Conservation (phyloP, 2,888 invertebrate genomes). For the Phania funesta region DNA sequence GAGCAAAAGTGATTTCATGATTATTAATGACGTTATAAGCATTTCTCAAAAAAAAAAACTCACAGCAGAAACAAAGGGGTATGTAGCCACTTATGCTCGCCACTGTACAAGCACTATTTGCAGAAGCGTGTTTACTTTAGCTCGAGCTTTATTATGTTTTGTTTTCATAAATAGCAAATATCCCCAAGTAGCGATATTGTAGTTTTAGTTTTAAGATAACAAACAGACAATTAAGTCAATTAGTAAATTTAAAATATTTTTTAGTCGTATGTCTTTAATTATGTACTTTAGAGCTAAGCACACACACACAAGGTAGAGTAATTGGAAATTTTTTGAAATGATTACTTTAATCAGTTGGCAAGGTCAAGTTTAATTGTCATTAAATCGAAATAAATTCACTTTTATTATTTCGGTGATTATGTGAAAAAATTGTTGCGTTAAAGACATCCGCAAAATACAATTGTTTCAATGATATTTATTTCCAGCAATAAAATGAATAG, state of each 20-base stretch:
- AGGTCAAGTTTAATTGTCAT: conserved; percentile 5
- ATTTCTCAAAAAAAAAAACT: too few relatives aligned
- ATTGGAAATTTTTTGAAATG: conserved; percentile 4
- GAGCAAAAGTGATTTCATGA: too few relatives aligned
- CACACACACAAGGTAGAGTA: background rate
- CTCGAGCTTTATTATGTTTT: conserved; percentile 24
- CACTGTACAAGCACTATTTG: too few relatives aligned
- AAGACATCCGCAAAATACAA: too few relatives aligned
- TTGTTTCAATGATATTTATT: too few relatives aligned
- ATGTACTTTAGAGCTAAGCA: background rate
- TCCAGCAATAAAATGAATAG: too few relatives aligned
- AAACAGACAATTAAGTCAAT: conserved; percentile 56
- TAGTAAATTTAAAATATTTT: conserved; percentile 43
- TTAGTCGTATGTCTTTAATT: conserved; percentile 20
- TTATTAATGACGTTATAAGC: too few relatives aligned
- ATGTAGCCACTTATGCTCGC: too few relatives aligned
- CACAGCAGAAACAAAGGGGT: too few relatives aligned
- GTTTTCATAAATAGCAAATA: conserved; percentile 22
- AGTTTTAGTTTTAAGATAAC: conserved; percentile 28
- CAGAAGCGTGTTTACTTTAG: conserved; percentile 41
- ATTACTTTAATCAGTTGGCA: background rate
- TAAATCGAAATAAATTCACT: too few relatives aligned
- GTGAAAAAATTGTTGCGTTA: too few relatives aligned
- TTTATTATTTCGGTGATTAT: too few relatives aligned
- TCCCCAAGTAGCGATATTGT: conserved; percentile 12